Evolutionary conservation across 2,888 invertebrate genomes (phyloP).

Genomic region (Acrobasis repandana): DNA sequence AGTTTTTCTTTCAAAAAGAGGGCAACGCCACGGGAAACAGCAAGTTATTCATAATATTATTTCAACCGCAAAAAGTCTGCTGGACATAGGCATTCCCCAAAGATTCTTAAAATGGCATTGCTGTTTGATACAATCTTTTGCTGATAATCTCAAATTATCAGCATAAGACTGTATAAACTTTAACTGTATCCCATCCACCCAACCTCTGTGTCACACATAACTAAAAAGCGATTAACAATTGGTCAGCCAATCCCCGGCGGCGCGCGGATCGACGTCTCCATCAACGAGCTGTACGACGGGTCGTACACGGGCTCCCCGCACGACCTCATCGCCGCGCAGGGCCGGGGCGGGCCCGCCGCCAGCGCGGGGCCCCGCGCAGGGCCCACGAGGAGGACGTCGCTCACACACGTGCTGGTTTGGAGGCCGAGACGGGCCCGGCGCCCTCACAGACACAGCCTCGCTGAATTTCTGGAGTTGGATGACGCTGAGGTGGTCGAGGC

Average conservation of each 20-base stretch:
- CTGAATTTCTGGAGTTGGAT: conserved; percentile 94
- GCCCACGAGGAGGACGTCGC: conserved; percentile 89
- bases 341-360: conserved; percentile 86
- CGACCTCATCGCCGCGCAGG: conserved; percentile 91
- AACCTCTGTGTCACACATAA: too few relatives aligned
- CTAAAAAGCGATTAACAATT: background rate
- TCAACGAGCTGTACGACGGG: conserved; percentile 97
- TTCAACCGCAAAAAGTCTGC: too few relatives aligned
- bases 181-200: too few relatives aligned
- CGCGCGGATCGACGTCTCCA: conserved; percentile 96
- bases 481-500: conserved; percentile 90
- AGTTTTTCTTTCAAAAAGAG: too few relatives aligned
- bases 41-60: too few relatives aligned
- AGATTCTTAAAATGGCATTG: too few relatives aligned
- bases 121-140: too few relatives aligned
- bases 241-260: conserved; percentile 87
- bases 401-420: conserved; percentile 91
- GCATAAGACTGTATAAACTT: too few relatives aligned
- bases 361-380: conserved; percentile 90
- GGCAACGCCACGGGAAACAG: too few relatives aligned
- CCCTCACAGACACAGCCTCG: conserved; percentile 86
- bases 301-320: conserved; percentile 97
- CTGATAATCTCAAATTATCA: too few relatives aligned
- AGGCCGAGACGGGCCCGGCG: conserved; percentile 84
- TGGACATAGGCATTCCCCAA: too few relatives aligned